Base-by-base conservation (phyloP, 1,140 invertebrate genomes). In the Teleogryllus occipitalis region DNA sequence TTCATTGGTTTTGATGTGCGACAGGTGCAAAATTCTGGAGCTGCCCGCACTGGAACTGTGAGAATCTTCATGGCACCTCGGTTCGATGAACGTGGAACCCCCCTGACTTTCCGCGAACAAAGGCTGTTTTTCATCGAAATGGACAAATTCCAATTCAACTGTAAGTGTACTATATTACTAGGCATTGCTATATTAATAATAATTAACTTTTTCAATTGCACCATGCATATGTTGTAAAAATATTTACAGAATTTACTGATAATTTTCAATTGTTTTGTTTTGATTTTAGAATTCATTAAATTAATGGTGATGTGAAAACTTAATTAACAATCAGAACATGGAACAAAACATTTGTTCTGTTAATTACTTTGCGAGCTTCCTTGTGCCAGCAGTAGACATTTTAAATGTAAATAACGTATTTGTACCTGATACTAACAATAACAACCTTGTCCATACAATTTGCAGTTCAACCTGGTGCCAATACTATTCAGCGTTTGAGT, bases 31-130 rank as follows among this genome's bases (percentile, higher is more conserved):
- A 47, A 47, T 22, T 10, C 10, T 14, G 21, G 21, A 12, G 74
- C 21, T 65, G 54, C 54, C 0, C 54, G 54, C 7, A 46, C 46
- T 84, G 89, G 88, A 8, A 91, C 90, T 10, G 89, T 90, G 15
- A 86, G 90, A 14, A 89, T 91, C 46, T 91, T 91, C 84, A 81
- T 91, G 78, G 89, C 88, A 8, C 90, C 90, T 8, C 88, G 88
- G 80, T 83, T 83, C 54, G 89, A 91, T 81, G 90, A 91, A 82
- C 83, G 88, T 22, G 89, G 89, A 7, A 82, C 85, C 46, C 82
- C 85, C 6, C 82, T 90, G 82, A 81, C 82, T 2, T 85, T 90
- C 78, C 86, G 85, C 46, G 88, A 91, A 18, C 89, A 90, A 79
- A 86, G 88, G 76, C 81, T 83, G 12, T 80, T 90, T 75, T 89